Base-by-base conservation (phyloP, 1,140 invertebrate species). In the Drosophila parvula region DNA sequence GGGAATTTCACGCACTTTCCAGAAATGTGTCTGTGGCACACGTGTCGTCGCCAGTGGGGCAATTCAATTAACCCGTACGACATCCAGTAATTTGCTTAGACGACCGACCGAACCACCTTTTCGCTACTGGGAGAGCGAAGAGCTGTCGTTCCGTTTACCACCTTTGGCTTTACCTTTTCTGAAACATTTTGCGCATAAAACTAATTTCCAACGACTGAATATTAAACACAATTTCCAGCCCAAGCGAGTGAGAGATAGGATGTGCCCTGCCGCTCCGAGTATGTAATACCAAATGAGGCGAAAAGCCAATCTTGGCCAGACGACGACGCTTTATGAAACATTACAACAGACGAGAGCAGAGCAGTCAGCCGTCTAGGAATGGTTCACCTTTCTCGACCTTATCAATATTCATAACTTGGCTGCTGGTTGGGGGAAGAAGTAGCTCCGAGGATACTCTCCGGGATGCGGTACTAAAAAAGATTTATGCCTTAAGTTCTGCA, bases 391-490 rank as follows among this genome's bases (percentile, higher is more conserved):
- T 44, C 36, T 22, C 45, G 51, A 59, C 67, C 76, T 78, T 78
- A 78, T 78, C 76, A 78, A 78, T 78, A 78, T 78, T 78, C 75
- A 78, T 78, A 78, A 78, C 76, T 78, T 78, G 22, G 22, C 38
- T 36, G 51, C n/a, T 44, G 43, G 45, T 48, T 7, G 22, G 28
- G 44, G 41, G 27, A 34, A 60, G 22, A 44, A n/a, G 70, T 30
- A 41, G 40, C 56, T 44, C 2, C 27, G 16, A 30, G 61, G 61
- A 59, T 44, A 65, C 36, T 50, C 44, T 27, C 18, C 34, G 12
- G 56, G 47, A 36, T 75, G 30, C 18, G 73, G 53, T 40, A 40
- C 18, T 55, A 16, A 75, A 64, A 40, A 50, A 76, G 74, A 76
- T 76, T 76, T 76, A 76, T 76, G 73, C 74, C 58, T 48, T 47